Evolutionary conservation across 2,888 invertebrate species (phyloP), one percentile per base, ranked within the genome.

Genomic region (Ichneumoninae sp.): DNA sequence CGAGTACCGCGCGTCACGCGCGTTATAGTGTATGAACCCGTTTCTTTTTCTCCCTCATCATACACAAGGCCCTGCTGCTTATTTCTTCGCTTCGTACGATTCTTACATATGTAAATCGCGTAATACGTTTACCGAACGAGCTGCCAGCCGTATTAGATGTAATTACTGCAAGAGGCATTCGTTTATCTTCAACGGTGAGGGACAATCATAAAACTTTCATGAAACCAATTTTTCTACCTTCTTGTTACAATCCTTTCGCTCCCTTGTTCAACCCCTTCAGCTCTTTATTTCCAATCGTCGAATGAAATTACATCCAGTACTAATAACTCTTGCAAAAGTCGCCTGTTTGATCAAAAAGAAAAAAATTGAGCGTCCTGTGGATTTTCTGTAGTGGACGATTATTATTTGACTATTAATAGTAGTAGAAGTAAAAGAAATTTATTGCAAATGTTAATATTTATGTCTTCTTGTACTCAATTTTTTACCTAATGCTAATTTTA

Each of bases 71-170:
- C 10, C 36, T 69, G 13, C 33, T 47, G 44, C 65, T 71, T 30
- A 33, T 62, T 60, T 26, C 52, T 66, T 33, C n/a, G 33, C 57
- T 70, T 47, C 44, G 66, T 40, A 60, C 60, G 52, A 62, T 26
- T 19, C 62, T 70, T 13, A 60, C 62, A 30, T 26, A 78, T 22
- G 44, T 62, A 78, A 70, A 70, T 50, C 47, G 40, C 57, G 30
- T 19, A 54, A 54, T 54, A 22, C 54, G 30, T 68, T 66, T 33
- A 30, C 19, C 47, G 50, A 50, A 13, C 54, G 69, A 13, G 26
- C n/a, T 22, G n/a, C n/a, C 69, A 60, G 70, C 62, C 85, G 85
- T 86, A 89, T 89, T 89, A 88, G 87, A 89, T 88, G 89, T 88
- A 91, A 92, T 92, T 92, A 91, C 22, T 19, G 13, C 22, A 8